Evolutionary conservation across 2,113 vertebrate species (phyloP), one percentile per base, ranked within the genome.

Genomic region (Capricornis sumatraensis): DNA sequence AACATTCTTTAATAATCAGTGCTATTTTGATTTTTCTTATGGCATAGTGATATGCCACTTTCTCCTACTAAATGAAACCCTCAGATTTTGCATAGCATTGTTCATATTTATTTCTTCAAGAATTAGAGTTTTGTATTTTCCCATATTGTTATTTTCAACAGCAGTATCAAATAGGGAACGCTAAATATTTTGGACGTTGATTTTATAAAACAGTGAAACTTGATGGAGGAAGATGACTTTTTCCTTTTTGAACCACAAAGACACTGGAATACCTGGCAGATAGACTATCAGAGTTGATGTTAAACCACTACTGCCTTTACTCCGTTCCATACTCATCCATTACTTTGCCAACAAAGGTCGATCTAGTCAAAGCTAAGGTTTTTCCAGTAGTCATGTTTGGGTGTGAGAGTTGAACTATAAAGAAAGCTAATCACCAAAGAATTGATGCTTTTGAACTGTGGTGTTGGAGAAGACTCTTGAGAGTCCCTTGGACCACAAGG

Each of bases 71-170:
- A 83, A 74, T 52, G 13, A 94, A 95, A 55, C 40, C 95, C n/a
- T 81, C 50, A 93, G n/a, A 82, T 40, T 81, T 95, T 97, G 14
- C 8, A 45, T 85, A 78, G 79, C 21, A 50, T 74, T 88, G 7
- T 86, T 87, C 74, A 92, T 93, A 89, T 92, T 87, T 94, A 95
- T 89, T 95, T 89, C 23, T 92, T 94, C 60, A 93, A 94, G 71
- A 95, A 90, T 94, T 90, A 36, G 67, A 92, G 9, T 95, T 97
- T 97, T 87, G 14, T 95, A 57, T 30, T 95, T 93, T 43, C 36
- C 87, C 28, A 50, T n/a, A 62, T 55, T 97, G 25, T n/a, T 81
- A 64, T 79, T 97, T 93, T 81, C 76, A 84, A 74, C 13, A 78
- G n/a, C 71, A 96, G 14, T 76, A 94, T 76, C 53, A 96, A 91